Evolutionary conservation across 2,888 invertebrate genomes (phyloP), one percentile per base, ranked within the genome.

Genomic region (Dynastes hyllus): DNA sequence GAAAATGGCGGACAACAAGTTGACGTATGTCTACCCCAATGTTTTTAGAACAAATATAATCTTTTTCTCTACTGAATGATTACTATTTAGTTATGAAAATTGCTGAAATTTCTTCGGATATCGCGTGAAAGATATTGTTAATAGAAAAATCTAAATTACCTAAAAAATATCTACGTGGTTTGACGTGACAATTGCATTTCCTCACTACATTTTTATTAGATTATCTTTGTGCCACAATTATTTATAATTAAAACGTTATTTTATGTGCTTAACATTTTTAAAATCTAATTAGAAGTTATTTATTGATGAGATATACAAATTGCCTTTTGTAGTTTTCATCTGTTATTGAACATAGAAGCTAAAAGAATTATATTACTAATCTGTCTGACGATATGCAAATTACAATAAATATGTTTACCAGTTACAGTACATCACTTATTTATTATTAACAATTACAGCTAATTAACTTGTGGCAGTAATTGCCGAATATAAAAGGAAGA

Each of bases 1-100:
- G 81, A 82, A 83, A 83, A 83, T 83, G 83, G 83, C 83, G 76
- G 82, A 81, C 82, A 61, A 69, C 63, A 71, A 77, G 81, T 81
- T 83, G 83, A 83, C 82, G 83, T 83, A 80, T 80, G 45, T 53
- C 71, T 37, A 51, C 67, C 51, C 76, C 66, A 77, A 81, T 82
- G 82, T 83, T 83, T 83, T 82, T 65, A 55, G 55, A 55, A 55
- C 55, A 55, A 55, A 55, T 55, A 45, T 45, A n/a, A 55, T 16
- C 4, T 55, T 55, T 16, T 55, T n/a, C 55, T 6, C 8, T 55
- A 13, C n/a, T 16, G 5, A 55, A n/a, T 6, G 16, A 16, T 55
- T 6, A 13, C 6, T 53, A 53, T 53, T 53, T 53, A n/a, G 13
- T 53, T 53, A 16, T 9, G n/a, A 45, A 13, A 55, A 55, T 55